Conservation (phyloP, 2,797 vertebrate species). For the Perodicticus potto region DNA sequence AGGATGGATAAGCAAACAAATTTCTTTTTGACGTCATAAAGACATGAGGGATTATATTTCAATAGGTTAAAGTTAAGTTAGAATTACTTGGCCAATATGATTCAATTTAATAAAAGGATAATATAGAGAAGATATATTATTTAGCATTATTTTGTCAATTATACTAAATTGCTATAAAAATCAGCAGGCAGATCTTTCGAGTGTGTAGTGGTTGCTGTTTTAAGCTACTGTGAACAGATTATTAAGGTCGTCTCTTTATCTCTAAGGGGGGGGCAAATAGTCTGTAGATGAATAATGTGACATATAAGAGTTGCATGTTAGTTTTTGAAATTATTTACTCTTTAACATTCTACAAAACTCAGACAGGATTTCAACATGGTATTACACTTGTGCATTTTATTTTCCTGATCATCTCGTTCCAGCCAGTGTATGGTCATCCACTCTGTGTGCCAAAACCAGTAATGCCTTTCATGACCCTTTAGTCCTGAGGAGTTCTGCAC, state of each 20-base stretch:
- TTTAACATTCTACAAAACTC: constrained; percentile 83
- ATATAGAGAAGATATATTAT: constrained; percentile 69
- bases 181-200: constrained; percentile 72
- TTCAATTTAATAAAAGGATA: constrained; percentile 63
- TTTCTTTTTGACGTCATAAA: constrained; percentile 73
- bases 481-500: constrained; percentile 83
- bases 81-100: constrained; percentile 69
- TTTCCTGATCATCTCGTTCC: constrained; percentile 71
- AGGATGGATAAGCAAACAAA: constrained; percentile 46
- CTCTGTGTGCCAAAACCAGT: constrained; percentile 88
- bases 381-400: constrained; percentile 76
- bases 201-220: constrained; percentile 75
- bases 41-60: constrained; percentile 64
- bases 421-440: constrained; percentile 75
- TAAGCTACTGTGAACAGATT: constrained; percentile 83
- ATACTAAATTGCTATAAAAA: constrained; percentile 75
- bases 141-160: constrained; percentile 77
- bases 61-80: constrained; percentile 49
- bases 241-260: constrained; percentile 77
- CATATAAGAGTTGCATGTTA: constrained; percentile 85
- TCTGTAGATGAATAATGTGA: constrained; percentile 82
- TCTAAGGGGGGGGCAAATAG: constrained; percentile 77
- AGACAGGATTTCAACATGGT: constrained; percentile 78
- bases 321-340: constrained; percentile 82
- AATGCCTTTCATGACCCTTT: constrained; percentile 82